Evolutionary conservation across 2,888 invertebrate genomes (phyloP).

Genomic region (Dusona sp.): DNA sequence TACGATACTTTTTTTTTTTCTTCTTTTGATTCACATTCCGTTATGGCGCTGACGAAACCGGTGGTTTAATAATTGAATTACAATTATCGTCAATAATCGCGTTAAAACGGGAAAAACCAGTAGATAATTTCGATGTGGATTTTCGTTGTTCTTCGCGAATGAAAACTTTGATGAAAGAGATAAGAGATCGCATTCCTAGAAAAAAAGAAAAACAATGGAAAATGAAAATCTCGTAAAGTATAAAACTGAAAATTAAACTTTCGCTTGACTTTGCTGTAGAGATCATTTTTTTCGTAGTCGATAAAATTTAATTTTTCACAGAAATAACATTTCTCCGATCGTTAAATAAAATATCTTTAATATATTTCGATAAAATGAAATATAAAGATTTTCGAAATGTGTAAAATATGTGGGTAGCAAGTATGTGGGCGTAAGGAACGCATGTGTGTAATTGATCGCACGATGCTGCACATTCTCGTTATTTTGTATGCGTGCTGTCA

Average conservation of each 20-base stretch:
- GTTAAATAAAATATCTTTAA: too few relatives aligned
- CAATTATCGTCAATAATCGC: background rate
- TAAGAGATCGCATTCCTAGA: background rate
- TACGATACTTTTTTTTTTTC: slow-evolving; percentile 11
- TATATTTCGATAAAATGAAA: background rate
- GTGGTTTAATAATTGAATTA: background rate
- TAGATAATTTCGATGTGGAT: background rate
- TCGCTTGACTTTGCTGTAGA: background rate
- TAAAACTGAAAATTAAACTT: background rate
- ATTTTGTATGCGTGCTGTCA: slow-evolving; percentile 79
- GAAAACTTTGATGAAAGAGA: background rate
- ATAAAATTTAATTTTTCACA: background rate
- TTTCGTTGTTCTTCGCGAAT: background rate
- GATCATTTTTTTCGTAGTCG: background rate
- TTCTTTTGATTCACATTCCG: slow-evolving; percentile 42
- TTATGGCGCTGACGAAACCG: slow-evolving; percentile 33
- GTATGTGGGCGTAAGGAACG: background rate
- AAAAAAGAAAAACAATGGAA: background rate
- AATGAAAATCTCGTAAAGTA: background rate
- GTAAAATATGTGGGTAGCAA: background rate
- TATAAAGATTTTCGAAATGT: background rate
- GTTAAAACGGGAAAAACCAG: background rate
- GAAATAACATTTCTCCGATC: background rate
- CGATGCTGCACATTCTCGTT: slow-evolving; percentile 60
- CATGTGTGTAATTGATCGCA: slow-evolving; percentile 56